Evolutionary conservation across 2,113 vertebrate genomes (phyloP).

Genomic region (Ursus arctos): DNA sequence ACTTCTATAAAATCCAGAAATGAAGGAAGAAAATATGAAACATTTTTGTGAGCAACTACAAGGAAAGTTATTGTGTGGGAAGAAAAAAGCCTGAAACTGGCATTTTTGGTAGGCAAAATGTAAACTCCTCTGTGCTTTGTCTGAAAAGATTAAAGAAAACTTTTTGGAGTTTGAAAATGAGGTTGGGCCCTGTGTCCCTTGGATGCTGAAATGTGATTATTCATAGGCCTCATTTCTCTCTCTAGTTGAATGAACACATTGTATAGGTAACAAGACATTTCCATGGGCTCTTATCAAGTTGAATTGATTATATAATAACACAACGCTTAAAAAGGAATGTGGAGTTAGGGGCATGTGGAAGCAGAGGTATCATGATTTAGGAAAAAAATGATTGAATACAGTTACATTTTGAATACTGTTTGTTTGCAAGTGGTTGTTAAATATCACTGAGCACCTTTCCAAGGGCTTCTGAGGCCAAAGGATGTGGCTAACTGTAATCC

Average conservation of each 20-base stretch:
- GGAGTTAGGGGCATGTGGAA: not conserved
- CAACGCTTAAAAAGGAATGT: not conserved
- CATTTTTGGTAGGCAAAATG: slow-evolving; percentile 39
- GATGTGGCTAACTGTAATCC: not conserved
- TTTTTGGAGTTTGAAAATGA: slow-evolving; percentile 34
- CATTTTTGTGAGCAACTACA: not conserved
- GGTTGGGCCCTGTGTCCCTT: slow-evolving; percentile 22
- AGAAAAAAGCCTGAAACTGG: not conserved
- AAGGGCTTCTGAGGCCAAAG: not conserved
- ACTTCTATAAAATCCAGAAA: slow-evolving; percentile 31
- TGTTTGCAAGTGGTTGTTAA: not conserved
- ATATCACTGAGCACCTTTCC: not conserved
- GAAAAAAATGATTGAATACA: not conserved
- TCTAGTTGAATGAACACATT: slow-evolving; percentile 30
- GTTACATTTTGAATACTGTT: not conserved
- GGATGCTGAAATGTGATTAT: slow-evolving; percentile 39
- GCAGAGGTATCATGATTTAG: slow-evolving; percentile 2
- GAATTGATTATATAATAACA: not conserved
- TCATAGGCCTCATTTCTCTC: not conserved
- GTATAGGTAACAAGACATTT: not conserved
- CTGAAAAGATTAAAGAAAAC: slow-evolving; percentile 42
- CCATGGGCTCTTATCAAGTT: not conserved
- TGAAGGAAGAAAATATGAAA: slow-evolving; percentile 6
- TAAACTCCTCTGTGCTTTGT: not conserved
- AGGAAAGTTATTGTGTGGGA: slow-evolving; percentile 40